Base-by-base conservation (phyloP, 2,797 vertebrate genomes). In the Pelodytes ibericus region DNA sequence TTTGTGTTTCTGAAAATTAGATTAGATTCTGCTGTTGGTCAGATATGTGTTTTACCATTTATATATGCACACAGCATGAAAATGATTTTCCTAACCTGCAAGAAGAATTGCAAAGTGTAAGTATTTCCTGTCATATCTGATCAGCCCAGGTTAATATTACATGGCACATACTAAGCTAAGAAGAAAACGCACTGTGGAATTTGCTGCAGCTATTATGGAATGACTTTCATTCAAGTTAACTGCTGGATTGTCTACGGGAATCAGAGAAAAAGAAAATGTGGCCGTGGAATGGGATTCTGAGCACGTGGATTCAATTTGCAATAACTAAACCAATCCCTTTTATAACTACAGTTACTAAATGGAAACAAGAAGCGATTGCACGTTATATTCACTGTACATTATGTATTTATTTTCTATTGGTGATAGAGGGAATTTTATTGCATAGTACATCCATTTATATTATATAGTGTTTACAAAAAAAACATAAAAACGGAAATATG, bases 121-220 rank as follows among this genome's bases (percentile, higher is more conserved):
- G 49, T 24, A 2, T 22, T 22, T 53, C n/a, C 56, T 58, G 24
- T 58, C 56, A 58, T 58, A 58, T 58, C 56, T 15, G 56, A 58
- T 58, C 56, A 27, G 56, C 20, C 7, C 25, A n/a, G 56, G 56
- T 58, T 58, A 58, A 58, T 58, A 58, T 58, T 26, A 58, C 56
- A 26, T 58, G 56, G 10, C 56, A 58, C 56, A 58, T 29, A 58
- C 49, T 53, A 53, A 53, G n/a, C 22, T 53, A 53, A 53, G 49
- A 53, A 20, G 6, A 53, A 53, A 53, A 16, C 24, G 49, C 5
- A 53, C 49, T 53, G 49, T 24, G 49, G 2, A 53, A 22, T 53
- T 53, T 53, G 20, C 20, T 53, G 20, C 2, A 53, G 6, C n/a
- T 53, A 53, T 53, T 53, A 53, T 53, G 9, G 49, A 53, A 53